These are phyloP conservation scores for Drosophila pectinifera DNA, from an alignment of 1,140 invertebrate species.

Conservation along the genomic window DNA sequence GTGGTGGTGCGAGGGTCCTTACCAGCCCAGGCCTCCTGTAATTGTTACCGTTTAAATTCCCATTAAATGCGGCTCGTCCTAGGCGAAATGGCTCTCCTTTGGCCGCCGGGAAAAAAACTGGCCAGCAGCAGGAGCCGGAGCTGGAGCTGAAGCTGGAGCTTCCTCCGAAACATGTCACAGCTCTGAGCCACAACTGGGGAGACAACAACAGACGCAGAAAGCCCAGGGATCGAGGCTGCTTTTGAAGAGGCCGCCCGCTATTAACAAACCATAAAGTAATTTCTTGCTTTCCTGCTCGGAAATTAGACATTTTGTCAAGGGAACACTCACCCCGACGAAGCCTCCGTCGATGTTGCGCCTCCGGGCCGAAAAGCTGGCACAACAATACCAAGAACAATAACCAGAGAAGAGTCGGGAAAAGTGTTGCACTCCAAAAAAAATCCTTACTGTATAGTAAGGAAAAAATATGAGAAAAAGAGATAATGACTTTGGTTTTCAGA, in stretches of 20 bases:
- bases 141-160: not conserved
- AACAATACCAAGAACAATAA: conserved; percentile 69
- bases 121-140: conserved; percentile 13
- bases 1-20: conserved; percentile 11
- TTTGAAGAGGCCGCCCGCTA: conserved; percentile 72
- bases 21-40: conserved; percentile 56
- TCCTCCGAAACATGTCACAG: conserved; percentile 73
- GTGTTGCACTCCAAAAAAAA: not conserved
- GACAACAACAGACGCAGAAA: conserved; percentile 44
- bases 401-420: conserved; percentile 16
- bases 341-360: conserved; percentile 31
- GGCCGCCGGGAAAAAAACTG: conserved; percentile 25
- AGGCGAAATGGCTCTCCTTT: conserved; percentile 46
- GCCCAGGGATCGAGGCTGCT: conserved; percentile 43
- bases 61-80: conserved; percentile 62
- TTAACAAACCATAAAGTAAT: conserved; percentile 83
- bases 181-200: conserved; percentile 64
- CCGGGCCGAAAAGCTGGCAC: conserved; percentile 31
- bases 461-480: not conserved
- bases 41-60: conserved; percentile 83
- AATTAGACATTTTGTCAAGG: conserved; percentile 84
- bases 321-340: conserved; percentile 52
- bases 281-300: conserved; percentile 83
- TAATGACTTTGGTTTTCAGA: not conserved
- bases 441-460: no score